Evolutionary conservation across 2,888 invertebrate species (phyloP), one percentile per base, ranked within the genome.

Genomic region (Lepidochitona cinerea): DNA sequence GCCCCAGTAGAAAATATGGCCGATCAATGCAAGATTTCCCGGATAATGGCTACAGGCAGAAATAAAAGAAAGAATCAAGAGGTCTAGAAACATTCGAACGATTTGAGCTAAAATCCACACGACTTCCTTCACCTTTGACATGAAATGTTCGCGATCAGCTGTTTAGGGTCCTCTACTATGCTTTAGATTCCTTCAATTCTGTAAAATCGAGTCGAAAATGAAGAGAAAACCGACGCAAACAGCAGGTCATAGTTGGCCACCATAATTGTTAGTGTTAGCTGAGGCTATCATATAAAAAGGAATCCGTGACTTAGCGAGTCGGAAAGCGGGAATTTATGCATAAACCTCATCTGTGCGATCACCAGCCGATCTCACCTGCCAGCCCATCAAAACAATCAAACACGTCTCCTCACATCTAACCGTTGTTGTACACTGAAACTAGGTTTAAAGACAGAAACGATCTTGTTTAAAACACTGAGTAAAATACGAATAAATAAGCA

Each of bases 201-300:
- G 23, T 7, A 32, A 59, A 59, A 59, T 59, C 23, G 23, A 18
- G 26, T 29, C 26, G 9, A 4, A 59, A 59, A 14, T 29, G 59
- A 29, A 26, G 26, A 41, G 41, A 59, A 59, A 59, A 29, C 59
- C 32, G 32, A 29, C 59, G 5, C 59, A 59, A 23, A 26, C 49
- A 59, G 59, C 23, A 26, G 59, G 59, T 59, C 59, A 29, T 59
- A 59, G 59, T 59, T 59, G 32, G 59, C 59, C 59, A 59, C 59
- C 59, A 59, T 59, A 59, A 59, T 59, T 59, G 59, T 59, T 59
- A 59, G 59, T 59, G 59, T 59, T 59, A 59, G 59, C 59, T 59
- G 59, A 29, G 59, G 59, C 59, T 59, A 59, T 59, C 59, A 59
- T 59, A 59, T 59, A 59, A 59, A 59, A 59, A 59, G 59, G 59